phyloP scores from a whole-genome alignment of 2,797 vertebrate genomes.

The Notoglanidium macrostoma region DNA sequence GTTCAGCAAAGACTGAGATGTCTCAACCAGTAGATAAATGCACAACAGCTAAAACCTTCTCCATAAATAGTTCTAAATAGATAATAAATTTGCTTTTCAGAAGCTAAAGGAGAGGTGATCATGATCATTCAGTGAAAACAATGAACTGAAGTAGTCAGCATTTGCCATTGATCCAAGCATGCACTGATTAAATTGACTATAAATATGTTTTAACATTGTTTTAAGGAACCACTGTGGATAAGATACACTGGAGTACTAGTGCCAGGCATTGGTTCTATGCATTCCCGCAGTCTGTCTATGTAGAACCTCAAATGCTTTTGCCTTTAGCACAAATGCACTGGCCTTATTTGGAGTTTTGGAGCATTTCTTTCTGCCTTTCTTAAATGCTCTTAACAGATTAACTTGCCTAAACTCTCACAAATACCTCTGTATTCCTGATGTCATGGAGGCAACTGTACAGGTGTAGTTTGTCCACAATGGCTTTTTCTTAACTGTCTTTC shows the following conservation, averaged over 20 bases:
- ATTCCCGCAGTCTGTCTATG: slow-evolving; percentile 69
- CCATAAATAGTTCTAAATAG: not conserved
- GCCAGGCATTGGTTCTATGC: slow-evolving; percentile 76
- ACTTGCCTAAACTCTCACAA: slow-evolving; percentile 21
- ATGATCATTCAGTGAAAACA: slow-evolving; percentile 4
- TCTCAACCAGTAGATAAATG: slow-evolving; percentile 6
- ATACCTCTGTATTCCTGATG: slow-evolving; percentile 45
- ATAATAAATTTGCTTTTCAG: not conserved
- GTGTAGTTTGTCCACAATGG: slow-evolving; percentile 34
- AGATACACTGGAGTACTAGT: slow-evolving; percentile 58
- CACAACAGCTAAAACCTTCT: slow-evolving; percentile 1
- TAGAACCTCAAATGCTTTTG: slow-evolving; percentile 62
- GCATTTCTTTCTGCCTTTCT: slow-evolving; percentile 4
- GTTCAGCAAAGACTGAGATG: slow-evolving; percentile 34
- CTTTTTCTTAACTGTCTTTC: slow-evolving; percentile 44
- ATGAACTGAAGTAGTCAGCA: not conserved
- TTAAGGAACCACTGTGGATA: slow-evolving; percentile 35
- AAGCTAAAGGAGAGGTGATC: slow-evolving; percentile 11
- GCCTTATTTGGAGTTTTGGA: slow-evolving; percentile 16
- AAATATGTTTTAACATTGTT: slow-evolving; percentile 8
- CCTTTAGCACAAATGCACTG: slow-evolving; percentile 49
- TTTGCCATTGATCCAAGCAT: not conserved
- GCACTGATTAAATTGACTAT: slow-evolving; percentile 10
- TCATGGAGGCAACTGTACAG: slow-evolving; percentile 30
- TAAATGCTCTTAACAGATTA: slow-evolving; percentile 14